phyloP scores from a whole-genome alignment of 2,888 invertebrate genomes.

The Apocheima hispidaria region DNA sequence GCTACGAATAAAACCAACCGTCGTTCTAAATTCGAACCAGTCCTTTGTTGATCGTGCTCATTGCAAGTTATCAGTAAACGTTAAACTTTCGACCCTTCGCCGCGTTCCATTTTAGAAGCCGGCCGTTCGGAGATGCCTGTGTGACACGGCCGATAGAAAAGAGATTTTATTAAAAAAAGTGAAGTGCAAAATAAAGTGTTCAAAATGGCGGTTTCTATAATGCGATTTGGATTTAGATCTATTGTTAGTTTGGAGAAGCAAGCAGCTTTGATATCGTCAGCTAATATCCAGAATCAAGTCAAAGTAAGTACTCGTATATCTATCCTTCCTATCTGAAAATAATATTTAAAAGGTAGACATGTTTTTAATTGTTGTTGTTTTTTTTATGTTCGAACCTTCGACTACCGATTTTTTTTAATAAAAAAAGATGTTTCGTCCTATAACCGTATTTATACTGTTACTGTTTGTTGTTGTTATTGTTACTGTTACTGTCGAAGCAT shows the following conservation, averaged over 20 bases:
- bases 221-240: conserved; percentile 73
- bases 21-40: conserved; percentile 66
- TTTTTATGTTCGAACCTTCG: no score
- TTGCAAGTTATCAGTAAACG: conserved; percentile 32
- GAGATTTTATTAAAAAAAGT: not conserved
- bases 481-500: no score
- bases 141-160: conserved; percentile 5
- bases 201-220: conserved; percentile 80
- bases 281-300: conserved; percentile 67
- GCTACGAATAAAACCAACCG: conserved; percentile 68
- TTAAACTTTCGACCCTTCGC: conserved; percentile 42
- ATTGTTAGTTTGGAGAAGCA: conserved; percentile 70
- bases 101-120: conserved; percentile 35
- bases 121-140: conserved; percentile 42
- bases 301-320: conserved; percentile 78
- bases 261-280: conserved; percentile 63
- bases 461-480: no score
- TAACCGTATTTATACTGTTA: no score
- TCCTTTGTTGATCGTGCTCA: conserved; percentile 45
- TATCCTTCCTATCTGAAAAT: no score
- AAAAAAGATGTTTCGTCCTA: no score
- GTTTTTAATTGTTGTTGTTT: no score
- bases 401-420: no score
- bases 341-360: no score
- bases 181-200: conserved; percentile 22